Evolutionary conservation across 2,113 vertebrate species (phyloP).

Genomic region (Limanda limanda): DNA sequence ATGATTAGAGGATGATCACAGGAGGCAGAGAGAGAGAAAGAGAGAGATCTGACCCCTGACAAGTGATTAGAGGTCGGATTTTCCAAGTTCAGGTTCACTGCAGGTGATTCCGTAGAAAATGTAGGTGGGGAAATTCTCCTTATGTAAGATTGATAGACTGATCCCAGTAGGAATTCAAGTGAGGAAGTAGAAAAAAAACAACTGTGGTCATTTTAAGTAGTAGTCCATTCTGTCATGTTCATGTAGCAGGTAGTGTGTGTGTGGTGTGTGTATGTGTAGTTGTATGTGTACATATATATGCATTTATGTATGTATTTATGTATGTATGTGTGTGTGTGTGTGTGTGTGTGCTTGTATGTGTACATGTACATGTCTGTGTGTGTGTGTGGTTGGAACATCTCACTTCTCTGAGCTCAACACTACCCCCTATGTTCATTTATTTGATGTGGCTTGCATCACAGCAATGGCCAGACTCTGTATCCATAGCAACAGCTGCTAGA

Average conservation of each 20-base stretch:
- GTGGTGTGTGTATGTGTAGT: conserved; percentile 16
- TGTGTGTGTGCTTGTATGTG: conserved; percentile 27
- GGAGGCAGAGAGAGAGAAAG: neutral
- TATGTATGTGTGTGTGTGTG: conserved; percentile 38
- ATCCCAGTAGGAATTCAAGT: too few species aligned
- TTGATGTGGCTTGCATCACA: conserved; percentile 66
- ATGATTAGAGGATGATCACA: conserved; percentile 16
- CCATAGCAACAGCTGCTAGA: conserved; percentile 91
- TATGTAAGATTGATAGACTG: neutral
- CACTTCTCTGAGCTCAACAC: conserved; percentile 68
- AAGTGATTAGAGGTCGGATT: neutral
- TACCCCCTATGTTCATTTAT: conserved; percentile 74
- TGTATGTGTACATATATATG: too few species aligned
- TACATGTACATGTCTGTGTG: conserved; percentile 41
- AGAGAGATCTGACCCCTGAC: conserved; percentile 22
- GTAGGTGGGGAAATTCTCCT: neutral
- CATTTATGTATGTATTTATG: conserved; percentile 40
- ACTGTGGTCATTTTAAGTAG: too few species aligned
- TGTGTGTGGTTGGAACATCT: conserved; percentile 8
- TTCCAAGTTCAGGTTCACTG: neutral
- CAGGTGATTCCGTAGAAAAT: neutral
- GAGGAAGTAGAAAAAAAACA: neutral
- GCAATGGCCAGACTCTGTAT: conserved; percentile 76
- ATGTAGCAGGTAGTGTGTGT: neutral
- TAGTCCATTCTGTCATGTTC: too few species aligned